Conservation (phyloP, 2,797 vertebrate species). For the Paedocypris micromegethes region DNA sequence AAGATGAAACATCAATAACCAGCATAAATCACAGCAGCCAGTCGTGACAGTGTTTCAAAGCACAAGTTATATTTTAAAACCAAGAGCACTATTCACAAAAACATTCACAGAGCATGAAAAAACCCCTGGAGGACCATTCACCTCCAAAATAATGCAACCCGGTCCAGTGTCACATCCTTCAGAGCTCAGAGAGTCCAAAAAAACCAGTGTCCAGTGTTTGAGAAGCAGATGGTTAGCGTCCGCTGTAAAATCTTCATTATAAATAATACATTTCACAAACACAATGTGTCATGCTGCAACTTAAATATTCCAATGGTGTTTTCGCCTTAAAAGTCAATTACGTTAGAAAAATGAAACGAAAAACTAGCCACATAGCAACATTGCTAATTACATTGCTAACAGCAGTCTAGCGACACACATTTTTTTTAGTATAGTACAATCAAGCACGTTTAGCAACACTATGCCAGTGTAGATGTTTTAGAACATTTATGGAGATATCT, state of each 20-base stretch:
- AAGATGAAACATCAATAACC: no score
- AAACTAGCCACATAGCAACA: constrained; percentile 59
- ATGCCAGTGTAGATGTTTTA: constrained; percentile 39
- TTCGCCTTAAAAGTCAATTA: constrained; percentile 68
- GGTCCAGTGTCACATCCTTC: not conserved
- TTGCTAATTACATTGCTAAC: constrained; percentile 53
- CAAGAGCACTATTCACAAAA: constrained; percentile 67
- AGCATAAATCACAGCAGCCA: constrained; percentile 51
- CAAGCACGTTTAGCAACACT: constrained; percentile 59
- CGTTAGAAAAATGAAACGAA: constrained; percentile 52
- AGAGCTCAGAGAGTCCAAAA: constrained; percentile 22
- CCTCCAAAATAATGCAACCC: constrained; percentile 11
- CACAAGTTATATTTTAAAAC: constrained; percentile 72
- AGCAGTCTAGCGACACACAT: constrained; percentile 63
- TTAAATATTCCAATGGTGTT: constrained; percentile 67
- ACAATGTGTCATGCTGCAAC: constrained; percentile 73
- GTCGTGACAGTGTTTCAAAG: constrained; percentile 55
- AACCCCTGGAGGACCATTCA: not conserved
- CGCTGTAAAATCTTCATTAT: constrained; percentile 41
- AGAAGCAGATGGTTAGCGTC: constrained; percentile 16
- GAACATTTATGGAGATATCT: constrained; percentile 34
- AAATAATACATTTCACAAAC: constrained; percentile 54
- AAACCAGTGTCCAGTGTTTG: constrained; percentile 21
- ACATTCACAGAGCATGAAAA: constrained; percentile 57
- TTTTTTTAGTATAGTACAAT: constrained; percentile 62